phyloP scores from a whole-genome alignment of 2,888 invertebrate genomes.

The Leptopilina myrica region DNA sequence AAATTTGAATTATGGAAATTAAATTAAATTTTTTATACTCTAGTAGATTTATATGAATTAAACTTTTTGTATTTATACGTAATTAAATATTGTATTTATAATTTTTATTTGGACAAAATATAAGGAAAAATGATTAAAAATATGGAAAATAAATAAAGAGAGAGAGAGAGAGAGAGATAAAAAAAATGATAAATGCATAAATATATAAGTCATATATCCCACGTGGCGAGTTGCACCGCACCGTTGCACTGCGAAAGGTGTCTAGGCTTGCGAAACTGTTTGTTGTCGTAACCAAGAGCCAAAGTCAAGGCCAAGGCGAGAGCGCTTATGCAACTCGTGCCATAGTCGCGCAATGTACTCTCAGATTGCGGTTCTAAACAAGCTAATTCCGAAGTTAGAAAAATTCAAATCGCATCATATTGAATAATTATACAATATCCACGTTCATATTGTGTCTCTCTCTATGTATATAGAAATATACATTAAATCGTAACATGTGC shows the following conservation, averaged over 20 bases:
- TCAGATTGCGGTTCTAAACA: slow-evolving; percentile 23
- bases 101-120: no score
- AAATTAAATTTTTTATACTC: no score
- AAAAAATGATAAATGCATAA: neutral
- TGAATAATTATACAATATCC: neutral
- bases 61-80: no score
- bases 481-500: no score
- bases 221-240: slow-evolving; percentile 12
- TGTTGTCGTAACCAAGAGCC: slow-evolving; percentile 73
- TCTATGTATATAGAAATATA: no score
- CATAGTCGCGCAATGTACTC: slow-evolving; percentile 30
- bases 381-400: slow-evolving; percentile 25
- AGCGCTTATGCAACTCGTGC: slow-evolving; percentile 66
- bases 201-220: neutral
- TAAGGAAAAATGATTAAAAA: neutral
- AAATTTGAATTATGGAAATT: no score
- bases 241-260: slow-evolving; percentile 45
- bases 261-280: slow-evolving; percentile 62
- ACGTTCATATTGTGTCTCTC: no score
- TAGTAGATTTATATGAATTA: no score
- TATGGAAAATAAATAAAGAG: neutral
- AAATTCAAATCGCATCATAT: slow-evolving; percentile 5
- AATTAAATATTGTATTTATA: no score
- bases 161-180: neutral
- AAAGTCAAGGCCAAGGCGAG: slow-evolving; percentile 73